Base-by-base conservation (phyloP, 2,113 vertebrate species). In the Nyctibius bracteatus region DNA sequence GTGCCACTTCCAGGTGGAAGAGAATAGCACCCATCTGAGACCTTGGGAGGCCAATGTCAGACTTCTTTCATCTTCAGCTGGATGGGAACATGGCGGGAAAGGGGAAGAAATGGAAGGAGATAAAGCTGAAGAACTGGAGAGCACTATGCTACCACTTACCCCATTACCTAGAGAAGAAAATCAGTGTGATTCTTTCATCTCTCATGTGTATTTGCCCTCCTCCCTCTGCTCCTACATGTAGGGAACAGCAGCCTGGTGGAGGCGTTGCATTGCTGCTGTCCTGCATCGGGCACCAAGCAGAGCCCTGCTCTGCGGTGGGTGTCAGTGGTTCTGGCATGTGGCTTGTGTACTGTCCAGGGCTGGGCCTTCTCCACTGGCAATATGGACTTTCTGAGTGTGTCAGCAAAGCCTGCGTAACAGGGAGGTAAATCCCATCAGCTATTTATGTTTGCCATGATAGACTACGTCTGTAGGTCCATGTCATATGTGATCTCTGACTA, bases 261-360 rank as follows among this genome's bases (percentile, higher is more conserved):
- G 35, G 31, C 11, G 30, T 7, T 25, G 25, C 30, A 25, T 35
- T 10, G 4, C 63, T 35, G 55, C 44, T 2, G 1, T 49, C 47
- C 62, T 18, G 8, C 39, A 33, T 39, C 0, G 2, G 72, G 46
- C 33, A 44, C 47, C 31, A 27, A 21, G 41, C 47, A 46, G 30
- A 51, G 33, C 33, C 46, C 31, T 6, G 0, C 47, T 55, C 20
- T 39, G 27, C 1, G 0, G 5, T 51, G 66, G 10, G 7, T 52
- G 39, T 41, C 51, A 24, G 33, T 28, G 71, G 10, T 44, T 39
- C 37, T 46, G 66, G 28, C 47, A 24, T 1, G 6, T 41, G 54
- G 31, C 51, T 49, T 12, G 20, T 30, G 24, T 35, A 43, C 66
- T 79, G 33, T 24, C 41, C 59, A 25, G n/a, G 67, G 39, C 84